Conservation (phyloP, 23 tunicate genomes). For the Styela plicata region DNA sequence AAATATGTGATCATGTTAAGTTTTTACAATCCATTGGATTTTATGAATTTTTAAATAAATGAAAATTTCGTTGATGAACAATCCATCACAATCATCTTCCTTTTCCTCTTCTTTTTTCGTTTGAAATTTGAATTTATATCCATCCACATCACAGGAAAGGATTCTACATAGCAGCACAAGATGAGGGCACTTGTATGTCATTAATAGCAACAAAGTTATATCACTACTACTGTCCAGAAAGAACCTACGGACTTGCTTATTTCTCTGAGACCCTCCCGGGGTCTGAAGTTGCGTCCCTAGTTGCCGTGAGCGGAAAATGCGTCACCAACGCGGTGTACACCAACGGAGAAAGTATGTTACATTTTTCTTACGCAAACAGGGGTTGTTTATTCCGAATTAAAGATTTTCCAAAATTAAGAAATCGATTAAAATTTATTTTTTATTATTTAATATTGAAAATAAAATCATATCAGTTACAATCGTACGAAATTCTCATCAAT, state of each 20-base stretch:
- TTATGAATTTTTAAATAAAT: not conserved
- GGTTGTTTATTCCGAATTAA: no score
- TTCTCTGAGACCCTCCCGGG: constrained; percentile 75
- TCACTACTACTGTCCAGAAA: constrained; percentile 81
- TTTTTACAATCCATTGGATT: not conserved
- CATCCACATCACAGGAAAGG: constrained; percentile 74
- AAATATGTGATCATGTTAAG: no score
- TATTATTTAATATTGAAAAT: no score
- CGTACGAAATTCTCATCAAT: no score
- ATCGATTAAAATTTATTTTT: no score
- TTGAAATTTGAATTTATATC: not conserved
- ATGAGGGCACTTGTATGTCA: constrained; percentile 92
- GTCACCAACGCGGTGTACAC: constrained; percentile 59
- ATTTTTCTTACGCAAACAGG: no score
- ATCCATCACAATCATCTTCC: not conserved
- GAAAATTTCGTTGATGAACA: not conserved
- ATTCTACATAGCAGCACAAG: constrained; percentile 79
- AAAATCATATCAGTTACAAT: no score
- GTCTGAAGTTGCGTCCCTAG: constrained; percentile 54
- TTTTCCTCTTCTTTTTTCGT: not conserved
- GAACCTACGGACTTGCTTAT: constrained; percentile 58
- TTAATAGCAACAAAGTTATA: constrained; percentile 69
- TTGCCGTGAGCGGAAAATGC: constrained; percentile 69
- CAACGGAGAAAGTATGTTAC: constrained; percentile 51
- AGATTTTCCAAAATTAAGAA: no score